These are phyloP conservation scores for Bovichtus variegatus DNA, from an alignment of 2,797 vertebrate species.

Conservation along the genomic window DNA sequence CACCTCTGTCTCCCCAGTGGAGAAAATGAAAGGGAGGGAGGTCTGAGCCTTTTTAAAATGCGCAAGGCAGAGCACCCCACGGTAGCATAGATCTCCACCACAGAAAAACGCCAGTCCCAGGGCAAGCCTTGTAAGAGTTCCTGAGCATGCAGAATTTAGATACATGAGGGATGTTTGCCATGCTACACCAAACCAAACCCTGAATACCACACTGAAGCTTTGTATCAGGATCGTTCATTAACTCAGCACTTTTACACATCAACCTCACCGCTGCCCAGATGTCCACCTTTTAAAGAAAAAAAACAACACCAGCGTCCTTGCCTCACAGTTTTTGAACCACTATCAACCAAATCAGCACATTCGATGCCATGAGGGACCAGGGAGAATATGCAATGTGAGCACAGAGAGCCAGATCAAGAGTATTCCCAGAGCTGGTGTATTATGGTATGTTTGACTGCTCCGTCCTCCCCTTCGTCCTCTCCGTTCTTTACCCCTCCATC, in stretches of 20 bases:
- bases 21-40: constrained; percentile 82
- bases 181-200: constrained; percentile 36
- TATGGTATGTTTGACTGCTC: constrained; percentile 67
- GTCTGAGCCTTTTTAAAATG: constrained; percentile 82
- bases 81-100: constrained; percentile 70
- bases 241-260: constrained; percentile 63
- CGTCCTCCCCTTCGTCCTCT: constrained; percentile 58
- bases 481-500: constrained; percentile 41
- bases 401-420: constrained; percentile 58
- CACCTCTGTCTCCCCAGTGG: constrained; percentile 77
- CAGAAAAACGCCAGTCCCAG: constrained; percentile 75
- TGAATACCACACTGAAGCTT: constrained; percentile 38
- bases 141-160: constrained; percentile 60
- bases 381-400: constrained; percentile 67
- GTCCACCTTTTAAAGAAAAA: constrained; percentile 55
- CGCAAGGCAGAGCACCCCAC: constrained; percentile 68
- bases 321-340: constrained; percentile 48
- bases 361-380: constrained; percentile 59
- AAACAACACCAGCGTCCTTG: constrained; percentile 38
- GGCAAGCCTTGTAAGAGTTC: constrained; percentile 66
- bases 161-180: constrained; percentile 16
- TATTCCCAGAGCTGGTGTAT: constrained; percentile 67
- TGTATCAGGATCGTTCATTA: constrained; percentile 43
- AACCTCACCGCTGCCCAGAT: constrained; percentile 62
- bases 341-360: constrained; percentile 76